Base-by-base conservation (phyloP, 1,140 invertebrate genomes). In the Zelostemma sp. region DNA sequence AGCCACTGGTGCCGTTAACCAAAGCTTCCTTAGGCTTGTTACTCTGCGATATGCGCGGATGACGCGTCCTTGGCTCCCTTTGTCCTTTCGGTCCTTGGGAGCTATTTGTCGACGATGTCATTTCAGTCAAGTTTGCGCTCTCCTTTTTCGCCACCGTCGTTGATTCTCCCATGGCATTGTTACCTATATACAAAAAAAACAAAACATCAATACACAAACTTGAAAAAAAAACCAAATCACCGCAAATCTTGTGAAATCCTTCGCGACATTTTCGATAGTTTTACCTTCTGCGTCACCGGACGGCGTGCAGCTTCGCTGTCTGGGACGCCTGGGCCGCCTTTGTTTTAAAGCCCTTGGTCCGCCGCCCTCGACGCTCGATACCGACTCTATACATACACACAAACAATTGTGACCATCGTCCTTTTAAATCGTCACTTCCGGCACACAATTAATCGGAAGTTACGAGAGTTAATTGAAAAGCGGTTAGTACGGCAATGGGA, bases 1-100 rank as follows among this genome's bases (percentile, higher is more conserved):
- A 86, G 79, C 84, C 85, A 84, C 85, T 86, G 75, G 88, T 88
- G 75, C 89, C 88, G 67, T 90, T 90, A 40, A 89, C 88, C 78
- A 89, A 82, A 62, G 87, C 80, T 76, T 89, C 88, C 69, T 89
- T 89, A 57, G 87, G 86, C 81, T 89, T 88, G 68, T 82, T 84
- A 71, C 83, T 85, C 50, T 85, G 79, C 33, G 85, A 77, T 48
- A 84, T 84, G 70, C 85, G 85, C 58, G 80, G 76, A 53, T 83
- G 80, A 60, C 84, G 84, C 57, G 75, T 57, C 25, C 25, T 8
- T 56, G 75, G 74, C 66, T 83, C 81, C 75, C 88, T 71, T 59
- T 84, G 80, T 69, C 85, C 74, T 65, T 86, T 84, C 18, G 82
- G 72, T 49, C 80, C 80, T 73, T 85, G 76, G 19, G 77, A 77